A percentile compares a stretch with the other conserved stretches of the same genome.
These are phyloP conservation scores for Bryconaethiops microstoma DNA, from an alignment of 2,797 vertebrate genomes.

Conservation along the genomic window DNA sequence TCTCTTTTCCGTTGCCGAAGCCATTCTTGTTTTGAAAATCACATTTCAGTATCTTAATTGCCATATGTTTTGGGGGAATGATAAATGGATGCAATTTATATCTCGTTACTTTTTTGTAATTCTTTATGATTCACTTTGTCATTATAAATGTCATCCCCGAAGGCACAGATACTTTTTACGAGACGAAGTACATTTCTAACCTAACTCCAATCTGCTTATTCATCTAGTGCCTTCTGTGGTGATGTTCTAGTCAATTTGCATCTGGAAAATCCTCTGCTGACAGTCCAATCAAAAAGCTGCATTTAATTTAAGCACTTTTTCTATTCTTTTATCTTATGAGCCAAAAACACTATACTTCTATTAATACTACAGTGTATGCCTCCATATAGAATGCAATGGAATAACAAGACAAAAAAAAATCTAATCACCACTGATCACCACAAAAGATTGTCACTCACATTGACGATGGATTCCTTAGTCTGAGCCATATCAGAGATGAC, in stretches of 20 bases:
- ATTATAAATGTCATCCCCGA: constrained; percentile 12
- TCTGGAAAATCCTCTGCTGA: neutral
- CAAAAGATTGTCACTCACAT: constrained; percentile 84
- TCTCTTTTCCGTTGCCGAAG: constrained; percentile 44
- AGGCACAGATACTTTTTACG: constrained; percentile 8
- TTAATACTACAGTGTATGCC: too few relatives aligned
- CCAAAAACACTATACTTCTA: neutral
- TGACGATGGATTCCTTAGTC: constrained; percentile 97
- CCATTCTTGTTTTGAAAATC: constrained; percentile 70
- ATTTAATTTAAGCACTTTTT: constrained; percentile 3
- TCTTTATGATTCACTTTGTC: constrained; percentile 9
- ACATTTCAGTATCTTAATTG: constrained; percentile 40
- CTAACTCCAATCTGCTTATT: constrained; percentile 10
- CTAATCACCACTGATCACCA: neutral
- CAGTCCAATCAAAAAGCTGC: neutral
- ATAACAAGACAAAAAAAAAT: too few relatives aligned
- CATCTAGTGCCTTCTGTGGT: neutral
- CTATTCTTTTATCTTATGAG: neutral
- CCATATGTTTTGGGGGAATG: constrained; percentile 31
- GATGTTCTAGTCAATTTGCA: neutral
- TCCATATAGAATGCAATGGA: too few relatives aligned
- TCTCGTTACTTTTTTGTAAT: constrained; percentile 22
- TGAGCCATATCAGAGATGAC: constrained; percentile 99
- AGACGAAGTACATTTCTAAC: constrained; percentile 27
- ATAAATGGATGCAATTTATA: constrained; percentile 49